Percentiles rank a stretch among this genome's conserved stretches.
phyloP scores from a whole-genome alignment of 2,113 vertebrate species.

The Psittacus erithacus region DNA sequence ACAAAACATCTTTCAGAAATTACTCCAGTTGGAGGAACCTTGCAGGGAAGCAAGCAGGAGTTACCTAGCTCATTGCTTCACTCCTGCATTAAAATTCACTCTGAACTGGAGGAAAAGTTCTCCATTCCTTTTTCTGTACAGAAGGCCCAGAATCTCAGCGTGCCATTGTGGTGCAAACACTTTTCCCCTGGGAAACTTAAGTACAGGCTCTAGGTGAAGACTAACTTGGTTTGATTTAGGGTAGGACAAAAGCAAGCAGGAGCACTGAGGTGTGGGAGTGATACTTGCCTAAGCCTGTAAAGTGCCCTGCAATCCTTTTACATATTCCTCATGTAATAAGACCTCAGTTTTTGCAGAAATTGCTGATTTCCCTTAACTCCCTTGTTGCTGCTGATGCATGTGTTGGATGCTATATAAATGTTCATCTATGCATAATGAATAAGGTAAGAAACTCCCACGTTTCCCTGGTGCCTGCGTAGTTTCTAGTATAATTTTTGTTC shows the following conservation, averaged over 20 bases:
- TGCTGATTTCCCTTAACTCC: neutral
- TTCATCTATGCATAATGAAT: neutral
- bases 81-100: neutral
- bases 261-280: neutral
- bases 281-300: neutral
- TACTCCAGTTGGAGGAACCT: accelerated
- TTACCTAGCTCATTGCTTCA: neutral
- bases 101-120: neutral
- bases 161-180: accelerated
- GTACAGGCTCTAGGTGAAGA: neutral
- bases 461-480: neutral
- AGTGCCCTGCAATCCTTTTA: neutral
- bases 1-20: neutral
- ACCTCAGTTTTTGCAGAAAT: neutral
- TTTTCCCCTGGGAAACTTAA: neutral
- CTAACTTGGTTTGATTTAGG: neutral
- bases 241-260: neutral
- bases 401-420: neutral
- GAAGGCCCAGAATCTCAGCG: neutral
- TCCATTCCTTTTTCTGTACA: neutral
- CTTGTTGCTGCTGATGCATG: neutral
- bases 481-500: neutral
- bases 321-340: neutral
- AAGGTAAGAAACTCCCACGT: neutral
- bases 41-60: neutral